Conservation (phyloP, 2,888 invertebrate species). For the Tenodera sinensis region DNA sequence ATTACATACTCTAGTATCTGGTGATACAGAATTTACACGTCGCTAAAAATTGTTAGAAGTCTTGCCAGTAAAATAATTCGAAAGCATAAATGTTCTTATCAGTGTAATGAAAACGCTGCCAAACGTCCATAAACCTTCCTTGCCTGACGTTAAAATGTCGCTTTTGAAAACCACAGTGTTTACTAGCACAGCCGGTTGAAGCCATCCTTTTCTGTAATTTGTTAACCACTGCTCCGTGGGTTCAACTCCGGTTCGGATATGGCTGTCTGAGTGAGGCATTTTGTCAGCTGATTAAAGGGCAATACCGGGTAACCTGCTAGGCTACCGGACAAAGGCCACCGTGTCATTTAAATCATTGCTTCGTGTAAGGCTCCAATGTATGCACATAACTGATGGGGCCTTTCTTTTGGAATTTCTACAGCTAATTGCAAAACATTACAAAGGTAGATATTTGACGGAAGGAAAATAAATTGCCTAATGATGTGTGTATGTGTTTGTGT, state of each 20-base stretch:
- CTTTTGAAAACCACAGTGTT: not conserved
- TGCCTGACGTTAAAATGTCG: not conserved
- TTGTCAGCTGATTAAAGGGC: not conserved
- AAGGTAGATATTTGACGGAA: no score
- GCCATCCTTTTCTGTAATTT: not conserved
- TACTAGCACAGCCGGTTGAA: not conserved
- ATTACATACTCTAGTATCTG: no score
- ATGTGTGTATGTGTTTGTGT: no score
- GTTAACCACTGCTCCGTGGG: not conserved
- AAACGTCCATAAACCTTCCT: not conserved
- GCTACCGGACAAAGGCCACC: not conserved
- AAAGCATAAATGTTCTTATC: not conserved
- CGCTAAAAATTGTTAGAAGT: no score
- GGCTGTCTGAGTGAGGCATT: not conserved
- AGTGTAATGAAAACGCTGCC: not conserved
- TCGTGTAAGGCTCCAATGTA: no score
- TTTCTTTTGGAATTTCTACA: no score
- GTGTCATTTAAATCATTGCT: not conserved
- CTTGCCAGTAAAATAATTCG: no score
- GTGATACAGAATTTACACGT: no score
- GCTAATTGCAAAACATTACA: no score
- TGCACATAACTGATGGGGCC: no score
- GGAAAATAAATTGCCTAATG: no score
- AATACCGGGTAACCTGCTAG: not conserved
- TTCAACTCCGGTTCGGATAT: not conserved